Percentiles rank a stretch among this genome's conserved stretches.
phyloP scores from a whole-genome alignment of 2,797 vertebrate genomes.

The Leuciscus waleckii region DNA sequence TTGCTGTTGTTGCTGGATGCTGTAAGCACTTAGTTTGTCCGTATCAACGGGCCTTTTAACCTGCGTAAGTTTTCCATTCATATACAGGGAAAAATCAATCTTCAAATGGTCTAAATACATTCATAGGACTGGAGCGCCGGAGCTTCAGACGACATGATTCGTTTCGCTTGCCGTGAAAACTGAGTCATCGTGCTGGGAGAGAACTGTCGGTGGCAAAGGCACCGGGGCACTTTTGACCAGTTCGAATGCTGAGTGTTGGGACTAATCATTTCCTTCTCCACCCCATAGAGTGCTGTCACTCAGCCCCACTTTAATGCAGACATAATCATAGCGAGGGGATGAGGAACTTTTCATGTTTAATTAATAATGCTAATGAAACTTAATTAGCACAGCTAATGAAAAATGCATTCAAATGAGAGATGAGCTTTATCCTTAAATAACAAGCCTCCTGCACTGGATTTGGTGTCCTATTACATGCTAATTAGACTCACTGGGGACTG shows the following conservation, averaged over 20 bases:
- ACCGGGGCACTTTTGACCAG: slow-evolving; percentile 18
- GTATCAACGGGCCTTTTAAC: slow-evolving; percentile 27
- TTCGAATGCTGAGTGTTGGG: slow-evolving; percentile 41
- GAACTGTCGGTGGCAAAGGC: not conserved
- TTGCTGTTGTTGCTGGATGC: slow-evolving; percentile 53
- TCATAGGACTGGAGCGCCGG: not conserved
- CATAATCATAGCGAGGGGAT: slow-evolving; percentile 77
- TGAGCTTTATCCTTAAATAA: slow-evolving; percentile 87
- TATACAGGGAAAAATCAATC: slow-evolving; percentile 25
- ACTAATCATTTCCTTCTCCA: slow-evolving; percentile 57
- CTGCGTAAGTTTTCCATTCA: slow-evolving; percentile 1
- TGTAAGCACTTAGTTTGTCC: slow-evolving; percentile 54
- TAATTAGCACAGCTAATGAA: slow-evolving; percentile 86
- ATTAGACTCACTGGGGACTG: slow-evolving; percentile 79
- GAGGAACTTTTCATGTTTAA: slow-evolving; percentile 83
- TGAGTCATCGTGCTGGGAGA: not conserved
- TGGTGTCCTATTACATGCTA: slow-evolving; percentile 84
- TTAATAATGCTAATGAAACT: slow-evolving; percentile 86
- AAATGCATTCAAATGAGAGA: slow-evolving; percentile 87
- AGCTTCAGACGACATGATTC: slow-evolving; percentile 10
- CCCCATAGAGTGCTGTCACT: slow-evolving; percentile 69
- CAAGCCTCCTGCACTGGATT: slow-evolving; percentile 82
- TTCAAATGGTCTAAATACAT: slow-evolving; percentile 21
- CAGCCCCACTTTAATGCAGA: slow-evolving; percentile 69
- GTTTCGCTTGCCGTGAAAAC: not conserved